phyloP scores from a whole-genome alignment of 2,888 invertebrate species.

The Drosophila nigricruria region DNA sequence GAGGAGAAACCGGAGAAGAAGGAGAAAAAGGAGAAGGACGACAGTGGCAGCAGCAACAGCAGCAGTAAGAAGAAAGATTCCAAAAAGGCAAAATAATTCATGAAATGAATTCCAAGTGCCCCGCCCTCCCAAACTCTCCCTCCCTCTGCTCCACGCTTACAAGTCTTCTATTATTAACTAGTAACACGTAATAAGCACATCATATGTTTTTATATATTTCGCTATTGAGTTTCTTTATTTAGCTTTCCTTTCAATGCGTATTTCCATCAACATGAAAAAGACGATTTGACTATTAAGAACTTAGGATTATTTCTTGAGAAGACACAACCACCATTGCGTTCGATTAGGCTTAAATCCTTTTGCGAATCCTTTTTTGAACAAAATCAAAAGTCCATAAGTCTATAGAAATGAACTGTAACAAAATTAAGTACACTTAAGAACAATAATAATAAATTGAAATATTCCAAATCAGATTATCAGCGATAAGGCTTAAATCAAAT shows the following conservation, averaged over 20 bases:
- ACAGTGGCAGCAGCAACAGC: constrained; percentile 60
- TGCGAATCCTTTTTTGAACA: constrained; percentile 44
- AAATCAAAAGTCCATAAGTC: constrained; percentile 39
- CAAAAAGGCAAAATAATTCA: constrained; percentile 83
- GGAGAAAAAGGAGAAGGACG: constrained; percentile 81
- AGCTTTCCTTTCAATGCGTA: constrained; percentile 32
- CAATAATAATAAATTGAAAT: constrained; percentile 60
- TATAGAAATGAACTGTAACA: constrained; percentile 40
- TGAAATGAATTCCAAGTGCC: constrained; percentile 6
- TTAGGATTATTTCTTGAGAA: constrained; percentile 58
- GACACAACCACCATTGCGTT: constrained; percentile 67
- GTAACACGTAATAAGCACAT: constrained; percentile 14
- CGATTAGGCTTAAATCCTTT: constrained; percentile 51
- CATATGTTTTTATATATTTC: constrained; percentile 18
- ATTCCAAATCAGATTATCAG: constrained; percentile 52
- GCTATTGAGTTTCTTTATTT: constrained; percentile 14
- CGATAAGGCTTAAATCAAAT: background rate
- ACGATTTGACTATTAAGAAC: constrained; percentile 45
- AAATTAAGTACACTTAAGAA: constrained; percentile 47
- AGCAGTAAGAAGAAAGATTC: constrained; percentile 84
- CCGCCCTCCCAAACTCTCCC: constrained; percentile 1
- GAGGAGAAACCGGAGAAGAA: constrained; percentile 85
- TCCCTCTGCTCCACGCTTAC: constrained; percentile 21
- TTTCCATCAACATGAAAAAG: constrained; percentile 55
- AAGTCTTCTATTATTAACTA: constrained; percentile 57